Evolutionary conservation across 1,140 invertebrate genomes (phyloP), one percentile per base, ranked within the genome.

Genomic region (Caenorhabditis brenneri): DNA sequence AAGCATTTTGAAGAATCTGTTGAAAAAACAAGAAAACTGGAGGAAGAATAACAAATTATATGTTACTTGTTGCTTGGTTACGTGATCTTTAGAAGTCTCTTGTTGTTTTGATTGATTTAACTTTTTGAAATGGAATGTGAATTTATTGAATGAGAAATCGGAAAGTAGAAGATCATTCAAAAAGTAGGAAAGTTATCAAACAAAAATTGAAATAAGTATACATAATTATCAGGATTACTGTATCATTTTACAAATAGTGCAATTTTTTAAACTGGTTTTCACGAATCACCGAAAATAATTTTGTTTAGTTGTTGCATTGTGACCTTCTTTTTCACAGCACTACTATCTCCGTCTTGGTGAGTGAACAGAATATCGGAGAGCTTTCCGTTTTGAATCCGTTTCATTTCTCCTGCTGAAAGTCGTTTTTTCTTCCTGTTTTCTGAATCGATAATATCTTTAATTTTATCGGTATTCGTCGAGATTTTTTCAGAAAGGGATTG

Each of bases 261-360:
- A 27, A 58, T 58, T 27, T 4, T 27, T 58, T 2, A 7, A 74
- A 36, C 7, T 24, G 19, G 36, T 10, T 22, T n/a, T 74, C 24
- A 74, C 9, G 36, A 42, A n/a, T 74, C 36, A 22, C 65, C 65
- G 24, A 74, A 74, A 24, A 74, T 24, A 9, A 74, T 74, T 5
- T 33, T 42, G 24, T 74, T 42, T 12, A 74, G 16, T 42, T 74
- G 65, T 24, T 74, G 65, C 12, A 74, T 24, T 2, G 65, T 74
- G 36, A 74, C 65, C 22, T 74, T 74, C 22, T 27, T 74, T n/a
- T 74, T 74, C 19, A 74, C 65, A 24, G 65, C 65, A 74, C 36
- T 42, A 74, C 65, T 74, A 15, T 74, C 65, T 27, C 65, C 65
- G 12, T 74, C 65, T 9, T 74, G 65, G 46, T 74, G 65, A 24